phyloP scores from a whole-genome alignment of 1,140 invertebrate species.

The Leguminivora glycinivorella region DNA sequence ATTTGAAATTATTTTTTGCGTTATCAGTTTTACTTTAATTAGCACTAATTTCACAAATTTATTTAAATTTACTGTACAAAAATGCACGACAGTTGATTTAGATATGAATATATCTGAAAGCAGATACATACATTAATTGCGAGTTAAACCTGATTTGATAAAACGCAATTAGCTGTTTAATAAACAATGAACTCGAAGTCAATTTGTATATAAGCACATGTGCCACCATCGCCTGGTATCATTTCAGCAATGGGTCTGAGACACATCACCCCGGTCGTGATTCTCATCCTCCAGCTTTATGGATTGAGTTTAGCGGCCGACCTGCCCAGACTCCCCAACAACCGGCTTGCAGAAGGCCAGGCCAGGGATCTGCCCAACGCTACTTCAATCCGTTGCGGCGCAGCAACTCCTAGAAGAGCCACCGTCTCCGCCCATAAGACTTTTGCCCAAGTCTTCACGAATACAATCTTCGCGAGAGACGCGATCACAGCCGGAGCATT shows the following conservation, averaged over 20 bases:
- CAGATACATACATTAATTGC: not conserved
- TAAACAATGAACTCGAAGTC: not conserved
- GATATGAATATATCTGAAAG: not conserved
- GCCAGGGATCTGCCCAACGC: not conserved
- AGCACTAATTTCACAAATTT: not conserved
- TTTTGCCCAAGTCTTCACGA: not conserved
- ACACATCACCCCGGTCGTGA: not conserved
- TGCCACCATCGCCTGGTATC: not conserved
- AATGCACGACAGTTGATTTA: not conserved
- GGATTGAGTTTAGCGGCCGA: not conserved
- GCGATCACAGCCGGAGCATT: not conserved
- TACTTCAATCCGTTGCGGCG: not conserved
- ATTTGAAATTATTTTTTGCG: not conserved
- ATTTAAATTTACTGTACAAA: not conserved
- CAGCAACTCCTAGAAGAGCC: not conserved
- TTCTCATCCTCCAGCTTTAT: not conserved
- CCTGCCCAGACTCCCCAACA: not conserved
- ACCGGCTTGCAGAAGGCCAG: not conserved
- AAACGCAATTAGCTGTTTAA: not conserved
- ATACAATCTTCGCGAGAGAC: not conserved
- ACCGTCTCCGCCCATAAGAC: not conserved
- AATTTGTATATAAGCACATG: conserved; percentile 1
- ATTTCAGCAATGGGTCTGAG: conserved; percentile 16
- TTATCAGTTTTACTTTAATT: not conserved
- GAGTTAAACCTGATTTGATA: not conserved